Evolutionary conservation across 1,140 invertebrate species (phyloP).

Genomic region (Orchestia grillus): DNA sequence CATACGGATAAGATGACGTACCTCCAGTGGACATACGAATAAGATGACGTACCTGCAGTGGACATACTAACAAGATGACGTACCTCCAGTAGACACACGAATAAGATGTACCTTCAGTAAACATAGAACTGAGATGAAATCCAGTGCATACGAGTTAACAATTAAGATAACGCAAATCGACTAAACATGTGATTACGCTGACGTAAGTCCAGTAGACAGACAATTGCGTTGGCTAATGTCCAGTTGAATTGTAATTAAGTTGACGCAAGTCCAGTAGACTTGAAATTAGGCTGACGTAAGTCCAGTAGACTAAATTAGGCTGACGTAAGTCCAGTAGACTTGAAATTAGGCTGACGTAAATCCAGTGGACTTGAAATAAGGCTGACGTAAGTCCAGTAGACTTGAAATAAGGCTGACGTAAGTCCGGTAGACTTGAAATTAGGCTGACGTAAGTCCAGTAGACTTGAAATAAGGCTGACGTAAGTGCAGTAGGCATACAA

Average conservation of each 20-base stretch:
- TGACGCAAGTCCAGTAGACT: neutral
- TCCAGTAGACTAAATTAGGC: too few species aligned
- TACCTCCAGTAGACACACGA: neutral
- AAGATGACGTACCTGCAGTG: neutral
- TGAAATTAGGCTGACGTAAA: too few species aligned
- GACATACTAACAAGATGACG: neutral
- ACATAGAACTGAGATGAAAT: neutral
- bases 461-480: neutral
- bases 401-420: too few species aligned
- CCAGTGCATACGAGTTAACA: neutral
- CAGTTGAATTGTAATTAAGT: neutral
- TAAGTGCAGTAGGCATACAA: neutral
- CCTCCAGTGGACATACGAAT: too few species aligned
- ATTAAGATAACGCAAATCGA: neutral
- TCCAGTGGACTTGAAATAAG: too few species aligned
- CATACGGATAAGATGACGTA: too few species aligned
- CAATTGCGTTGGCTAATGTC: neutral
- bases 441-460: neutral
- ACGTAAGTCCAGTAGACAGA: neutral
- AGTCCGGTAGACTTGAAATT: too few species aligned
- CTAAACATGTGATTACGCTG: neutral
- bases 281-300: neutral
- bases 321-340: too few species aligned
- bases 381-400: too few species aligned
- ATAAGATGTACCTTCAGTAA: neutral